A percentile compares a stretch with the other conserved stretches of the same genome.
phyloP scores from a whole-genome alignment of 2,797 vertebrate genomes.

The Ceryle rudis region DNA sequence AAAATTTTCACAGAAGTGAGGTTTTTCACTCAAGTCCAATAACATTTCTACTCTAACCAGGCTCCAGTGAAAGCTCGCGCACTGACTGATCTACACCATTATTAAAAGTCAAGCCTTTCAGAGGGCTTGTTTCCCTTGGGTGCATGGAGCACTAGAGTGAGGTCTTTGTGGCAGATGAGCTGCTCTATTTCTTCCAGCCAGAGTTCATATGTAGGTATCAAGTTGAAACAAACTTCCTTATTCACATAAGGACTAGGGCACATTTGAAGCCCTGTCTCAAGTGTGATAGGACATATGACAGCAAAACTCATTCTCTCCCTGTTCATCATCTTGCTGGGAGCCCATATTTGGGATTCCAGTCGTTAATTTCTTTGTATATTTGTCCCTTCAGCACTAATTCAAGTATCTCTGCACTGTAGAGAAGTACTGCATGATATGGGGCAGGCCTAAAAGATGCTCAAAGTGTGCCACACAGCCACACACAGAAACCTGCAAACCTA shows the following conservation, averaged over 20 bases:
- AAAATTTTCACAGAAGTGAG: neutral
- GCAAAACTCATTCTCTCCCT: neutral
- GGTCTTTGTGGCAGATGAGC: neutral
- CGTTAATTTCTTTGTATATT: neutral
- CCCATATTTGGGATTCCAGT: neutral
- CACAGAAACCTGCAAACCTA: neutral
- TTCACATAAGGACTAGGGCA: neutral
- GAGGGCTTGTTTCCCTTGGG: neutral
- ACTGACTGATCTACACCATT: neutral
- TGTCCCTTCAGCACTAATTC: neutral
- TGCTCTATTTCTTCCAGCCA: neutral
- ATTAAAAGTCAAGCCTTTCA: neutral
- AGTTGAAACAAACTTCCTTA: neutral
- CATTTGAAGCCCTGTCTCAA: neutral
- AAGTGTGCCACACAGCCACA: neutral
- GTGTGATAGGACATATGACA: neutral
- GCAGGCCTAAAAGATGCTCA: neutral
- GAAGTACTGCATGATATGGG: fast-evolving
- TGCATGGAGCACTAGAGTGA: neutral
- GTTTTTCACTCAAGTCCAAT: neutral
- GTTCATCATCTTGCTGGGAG: neutral
- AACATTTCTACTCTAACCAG: neutral
- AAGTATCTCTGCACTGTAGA: neutral
- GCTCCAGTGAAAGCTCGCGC: neutral
- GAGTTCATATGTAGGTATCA: neutral